phyloP scores from a whole-genome alignment of 2,797 vertebrate genomes.

The Hemibagrus guttatus region DNA sequence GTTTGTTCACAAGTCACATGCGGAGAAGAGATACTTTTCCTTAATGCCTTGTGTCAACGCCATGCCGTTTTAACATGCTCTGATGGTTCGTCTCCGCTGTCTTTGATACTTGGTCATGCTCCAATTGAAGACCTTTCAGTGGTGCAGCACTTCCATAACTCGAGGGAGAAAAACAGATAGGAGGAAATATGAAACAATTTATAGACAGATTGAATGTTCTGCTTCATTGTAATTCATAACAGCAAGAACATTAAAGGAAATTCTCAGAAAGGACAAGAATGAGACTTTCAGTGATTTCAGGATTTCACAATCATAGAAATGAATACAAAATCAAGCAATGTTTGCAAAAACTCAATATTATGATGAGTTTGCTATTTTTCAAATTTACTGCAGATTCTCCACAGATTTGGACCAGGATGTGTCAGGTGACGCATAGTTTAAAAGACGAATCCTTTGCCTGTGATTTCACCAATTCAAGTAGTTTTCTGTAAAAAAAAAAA shows the following conservation, averaged over 20 bases:
- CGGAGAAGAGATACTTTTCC: constrained; percentile 24
- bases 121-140: constrained; percentile 33
- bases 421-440: too few relatives aligned
- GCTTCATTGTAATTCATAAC: not conserved
- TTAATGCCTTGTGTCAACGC: constrained; percentile 13
- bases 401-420: too few relatives aligned
- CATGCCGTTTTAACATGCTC: constrained; percentile 3
- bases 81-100: constrained; percentile 36
- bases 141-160: not conserved
- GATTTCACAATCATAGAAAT: too few relatives aligned
- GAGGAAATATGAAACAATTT: not conserved
- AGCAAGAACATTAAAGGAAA: not conserved
- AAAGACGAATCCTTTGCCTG: too few relatives aligned
- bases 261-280: not conserved
- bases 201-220: not conserved
- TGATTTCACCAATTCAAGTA: too few relatives aligned
- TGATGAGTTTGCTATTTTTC: too few relatives aligned
- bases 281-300: too few relatives aligned
- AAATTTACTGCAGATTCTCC: too few relatives aligned
- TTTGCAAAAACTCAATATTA: too few relatives aligned
- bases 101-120: constrained; percentile 53
- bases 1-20: constrained; percentile 25
- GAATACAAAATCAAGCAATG: too few relatives aligned
- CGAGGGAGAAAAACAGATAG: not conserved
- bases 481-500: too few relatives aligned